phyloP scores from a whole-genome alignment of 2,113 vertebrate genomes.

The Anoplopoma fimbria region DNA sequence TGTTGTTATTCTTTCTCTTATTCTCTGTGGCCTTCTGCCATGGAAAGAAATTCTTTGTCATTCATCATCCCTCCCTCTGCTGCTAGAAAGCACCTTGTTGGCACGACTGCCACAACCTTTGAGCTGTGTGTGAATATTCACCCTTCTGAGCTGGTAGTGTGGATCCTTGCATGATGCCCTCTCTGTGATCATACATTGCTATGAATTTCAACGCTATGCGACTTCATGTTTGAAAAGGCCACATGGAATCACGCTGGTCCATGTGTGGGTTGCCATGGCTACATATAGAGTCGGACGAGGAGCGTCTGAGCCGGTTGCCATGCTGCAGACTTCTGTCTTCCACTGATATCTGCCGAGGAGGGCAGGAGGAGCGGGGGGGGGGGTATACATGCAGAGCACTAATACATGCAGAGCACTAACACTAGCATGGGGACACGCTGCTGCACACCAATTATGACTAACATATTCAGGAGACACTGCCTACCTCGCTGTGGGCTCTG shows the following conservation, averaged over 20 bases:
- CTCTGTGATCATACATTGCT: neutral
- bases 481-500: neutral
- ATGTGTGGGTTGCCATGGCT: constrained; percentile 76
- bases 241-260: constrained; percentile 51
- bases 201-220: constrained; percentile 31
- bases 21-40: constrained; percentile 37
- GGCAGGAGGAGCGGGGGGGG: neutral
- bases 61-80: constrained; percentile 26
- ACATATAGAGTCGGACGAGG: constrained; percentile 61
- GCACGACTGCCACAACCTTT: constrained; percentile 6
- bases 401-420: constrained; percentile 61
- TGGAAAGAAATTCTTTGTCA: constrained; percentile 23
- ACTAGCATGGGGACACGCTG: constrained; percentile 44
- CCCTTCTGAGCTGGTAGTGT: constrained; percentile 1
- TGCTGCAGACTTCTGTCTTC: constrained; percentile 73
- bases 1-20: constrained; percentile 36
- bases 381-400: constrained; percentile 56
- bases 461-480: constrained; percentile 50
- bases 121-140: neutral
- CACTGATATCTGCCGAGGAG: constrained; percentile 64
- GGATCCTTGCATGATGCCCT: neutral
- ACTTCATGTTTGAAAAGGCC: constrained; percentile 61
- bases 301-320: constrained; percentile 51
- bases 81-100: neutral
- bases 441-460: constrained; percentile 69